Evolutionary conservation across 2,113 vertebrate species (phyloP), one percentile per base, ranked within the genome.

Genomic region (Pomatorhinus ruficollis): DNA sequence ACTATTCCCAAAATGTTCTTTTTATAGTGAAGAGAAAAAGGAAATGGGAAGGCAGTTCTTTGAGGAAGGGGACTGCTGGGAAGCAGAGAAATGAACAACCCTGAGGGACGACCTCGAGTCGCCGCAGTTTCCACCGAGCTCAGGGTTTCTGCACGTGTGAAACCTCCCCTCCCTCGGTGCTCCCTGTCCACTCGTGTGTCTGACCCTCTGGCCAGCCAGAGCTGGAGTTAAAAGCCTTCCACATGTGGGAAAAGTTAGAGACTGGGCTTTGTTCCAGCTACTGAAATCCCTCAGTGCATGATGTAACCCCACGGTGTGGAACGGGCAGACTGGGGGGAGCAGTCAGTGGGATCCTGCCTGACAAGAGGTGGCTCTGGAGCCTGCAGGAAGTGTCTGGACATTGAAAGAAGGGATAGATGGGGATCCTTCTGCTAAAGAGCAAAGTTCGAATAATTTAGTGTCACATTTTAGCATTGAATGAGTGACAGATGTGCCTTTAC

Each of bases 241-340:
- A 89, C 95, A 97, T 95, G 81, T 97, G 96, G 95, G 92, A 97
- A 95, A 95, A 79, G 71, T 96, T 88, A 97, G 76, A 89, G 70
- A 6, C 89, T 24, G 44, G 92, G 93, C 93, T 59, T 37, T 11
- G 61, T 64, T 97, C 97, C 97, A 97, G 81, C n/a, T 83, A 24
- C 89, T 94, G 85, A 95, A 86, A 42, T 75, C 89, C 86, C 45
- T 77, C 47, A 35, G 16, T 44, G 59, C 59, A 53, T 95, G 93
- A 95, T 76, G 76, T 86, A 96, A 94, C 63, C 71, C 49, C 83
- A 68, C 25, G 11, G 42, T 37, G 92, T 0, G 6, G 74, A 89
- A 71, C 4, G 57, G 74, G 53, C 74, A 71, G 80, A 11, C 31
- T 20, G 74, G 35, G 50, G 91, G 52, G 68, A 86, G 88, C 75